Evolutionary conservation across 2,888 invertebrate species (phyloP), one percentile per base, ranked within the genome.

Genomic region (Neoaliturus tenellus): DNA sequence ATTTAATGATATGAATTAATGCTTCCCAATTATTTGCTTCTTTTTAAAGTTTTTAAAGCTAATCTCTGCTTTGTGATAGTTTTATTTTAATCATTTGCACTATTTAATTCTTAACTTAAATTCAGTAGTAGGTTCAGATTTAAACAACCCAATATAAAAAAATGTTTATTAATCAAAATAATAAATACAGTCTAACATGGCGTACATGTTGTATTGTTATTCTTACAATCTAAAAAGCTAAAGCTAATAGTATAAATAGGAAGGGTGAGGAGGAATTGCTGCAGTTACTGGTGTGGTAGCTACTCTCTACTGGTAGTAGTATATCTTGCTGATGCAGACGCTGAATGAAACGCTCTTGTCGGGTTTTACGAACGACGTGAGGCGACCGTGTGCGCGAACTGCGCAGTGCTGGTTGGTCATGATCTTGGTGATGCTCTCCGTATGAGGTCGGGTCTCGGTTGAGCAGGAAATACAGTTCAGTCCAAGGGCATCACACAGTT

Each of bases 221-320:
- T 17, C 20, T 51, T 51, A 51, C 67, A 31, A 33, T 3, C 28
- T 67, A 71, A 33, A 71, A 33, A 20, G 23, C 31, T 23, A 71
- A 71, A 33, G 31, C 31, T 71, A 75, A 75, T 75, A 75, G 17
- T 23, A 25, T 25, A 41, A 48, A 75, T 73, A 48, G 75, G 48
- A 75, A 75, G 14, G 17, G 35, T 41, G 71, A 20, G 20, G 14
- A 28, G 10, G 75, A 48, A 75, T 28, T n/a, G 48, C 35, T 48
- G 14, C 8, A n/a, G n/a, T 14, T n/a, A 69, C 35, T 48, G 14
- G 39, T n/a, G n/a, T 14, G 14, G 25, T 8, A n/a, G 31, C 10
- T n/a, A n/a, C n/a, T n/a, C n/a, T n/a, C 55, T 71, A 82, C 51
- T 82, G 82, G 35, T 44, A 82, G 71, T 82, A 82, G 31, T 82